A percentile compares a stretch with the other conserved stretches of the same genome.
These are phyloP conservation scores for Ibidorhyncha struthersii DNA, from an alignment of 2,113 vertebrate species.

Conservation along the genomic window DNA sequence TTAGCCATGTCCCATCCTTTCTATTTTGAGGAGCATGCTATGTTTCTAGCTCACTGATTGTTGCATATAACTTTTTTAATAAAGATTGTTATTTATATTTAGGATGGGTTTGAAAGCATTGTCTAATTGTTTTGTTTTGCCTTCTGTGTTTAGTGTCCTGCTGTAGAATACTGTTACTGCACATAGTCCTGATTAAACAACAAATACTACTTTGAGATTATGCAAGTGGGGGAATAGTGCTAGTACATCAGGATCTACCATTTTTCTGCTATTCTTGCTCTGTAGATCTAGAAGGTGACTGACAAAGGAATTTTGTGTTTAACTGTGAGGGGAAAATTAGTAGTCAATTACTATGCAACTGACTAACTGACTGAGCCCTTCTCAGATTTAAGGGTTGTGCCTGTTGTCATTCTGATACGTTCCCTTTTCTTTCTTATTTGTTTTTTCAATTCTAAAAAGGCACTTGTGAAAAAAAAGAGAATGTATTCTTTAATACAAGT, in stretches of 20 bases:
- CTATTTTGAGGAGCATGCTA: background rate
- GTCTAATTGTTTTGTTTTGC: background rate
- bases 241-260: background rate
- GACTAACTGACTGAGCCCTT: background rate
- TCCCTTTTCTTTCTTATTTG: background rate
- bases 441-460: background rate
- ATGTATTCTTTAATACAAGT: background rate
- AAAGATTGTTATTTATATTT: background rate
- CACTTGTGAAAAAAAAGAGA: background rate
- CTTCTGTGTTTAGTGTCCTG: background rate
- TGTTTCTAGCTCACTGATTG: background rate
- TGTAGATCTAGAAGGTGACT: background rate
- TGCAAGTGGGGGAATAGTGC: background rate
- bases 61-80: background rate
- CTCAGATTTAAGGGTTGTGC: background rate
- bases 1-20: background rate
- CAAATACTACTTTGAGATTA: background rate
- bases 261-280: background rate
- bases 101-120: background rate
- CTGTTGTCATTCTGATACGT: background rate
- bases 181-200: background rate
- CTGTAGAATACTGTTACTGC: background rate
- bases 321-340: background rate
- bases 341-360: background rate
- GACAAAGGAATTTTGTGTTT: background rate